Conservation (phyloP, 2,797 vertebrate genomes). For the Vireo griseus region DNA sequence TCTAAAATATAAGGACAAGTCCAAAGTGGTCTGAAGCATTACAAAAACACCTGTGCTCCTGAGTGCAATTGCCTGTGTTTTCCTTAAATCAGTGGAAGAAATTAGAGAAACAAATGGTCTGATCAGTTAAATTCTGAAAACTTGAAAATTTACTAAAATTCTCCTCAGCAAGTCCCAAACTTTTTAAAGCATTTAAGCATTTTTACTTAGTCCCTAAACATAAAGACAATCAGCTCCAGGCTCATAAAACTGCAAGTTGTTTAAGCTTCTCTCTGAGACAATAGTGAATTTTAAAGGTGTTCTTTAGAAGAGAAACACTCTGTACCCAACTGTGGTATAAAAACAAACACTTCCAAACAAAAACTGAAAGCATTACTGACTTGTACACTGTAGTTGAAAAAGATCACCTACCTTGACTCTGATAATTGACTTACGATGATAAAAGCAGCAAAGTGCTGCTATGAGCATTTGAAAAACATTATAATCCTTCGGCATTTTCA, state of each 20-base stretch:
- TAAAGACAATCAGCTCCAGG: not conserved
- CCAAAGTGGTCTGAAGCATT: not conserved
- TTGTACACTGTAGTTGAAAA: not conserved
- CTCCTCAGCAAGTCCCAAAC: not conserved
- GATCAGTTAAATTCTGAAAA: not conserved
- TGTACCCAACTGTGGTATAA: not conserved
- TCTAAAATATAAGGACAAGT: not conserved
- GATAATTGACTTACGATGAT: conserved; percentile 87
- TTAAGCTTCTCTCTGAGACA: not conserved
- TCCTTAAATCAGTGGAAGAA: not conserved
- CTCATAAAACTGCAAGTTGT: not conserved
- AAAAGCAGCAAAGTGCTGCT: conserved; percentile 92
- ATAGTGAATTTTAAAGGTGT: not conserved
- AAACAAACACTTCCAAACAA: conserved; percentile 2
- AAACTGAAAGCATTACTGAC: not conserved
- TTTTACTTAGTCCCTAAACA: not conserved
- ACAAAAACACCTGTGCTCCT: not conserved
- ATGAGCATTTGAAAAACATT: conserved; percentile 82
- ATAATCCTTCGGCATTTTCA: conserved; percentile 88
- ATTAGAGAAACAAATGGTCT: not conserved
- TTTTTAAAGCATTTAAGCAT: not conserved
- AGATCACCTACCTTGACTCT: conserved; percentile 87
- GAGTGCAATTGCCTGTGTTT: not conserved
- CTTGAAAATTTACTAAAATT: not conserved
- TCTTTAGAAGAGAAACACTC: not conserved